Percentiles rank a stretch among this genome's conserved stretches.
Conservation (phyloP, 2,113 vertebrate species). For the Oncorhynchus nerka region DNA sequence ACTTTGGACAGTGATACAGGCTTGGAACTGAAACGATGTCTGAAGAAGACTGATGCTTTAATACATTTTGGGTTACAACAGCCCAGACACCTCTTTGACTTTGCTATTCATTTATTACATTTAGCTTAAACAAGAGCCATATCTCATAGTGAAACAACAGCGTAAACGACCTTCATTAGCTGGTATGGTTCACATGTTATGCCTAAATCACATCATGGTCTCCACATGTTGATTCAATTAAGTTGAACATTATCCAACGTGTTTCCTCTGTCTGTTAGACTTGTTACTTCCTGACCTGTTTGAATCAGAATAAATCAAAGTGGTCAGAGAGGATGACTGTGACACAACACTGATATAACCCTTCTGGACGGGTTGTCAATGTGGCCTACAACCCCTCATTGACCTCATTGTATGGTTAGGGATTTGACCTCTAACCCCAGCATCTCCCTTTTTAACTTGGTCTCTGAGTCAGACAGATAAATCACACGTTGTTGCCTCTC, state of each 20-base stretch:
- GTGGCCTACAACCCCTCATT: constrained; percentile 33
- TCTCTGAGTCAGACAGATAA: constrained; percentile 47
- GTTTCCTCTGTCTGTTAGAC: background rate
- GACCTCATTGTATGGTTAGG: constrained; percentile 14
- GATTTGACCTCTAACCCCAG: constrained; percentile 19
- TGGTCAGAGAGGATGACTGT: constrained; percentile 11
- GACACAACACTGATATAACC: constrained; percentile 25
- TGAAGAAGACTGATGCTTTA: background rate
- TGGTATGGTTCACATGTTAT: constrained; percentile 4
- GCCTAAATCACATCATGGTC: background rate
- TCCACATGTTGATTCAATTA: constrained; percentile 8
- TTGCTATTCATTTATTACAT: constrained; percentile 27
- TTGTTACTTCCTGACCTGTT: constrained; percentile 21
- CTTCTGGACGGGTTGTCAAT: constrained; percentile 29
- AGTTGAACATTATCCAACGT: background rate
- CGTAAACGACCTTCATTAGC: background rate
- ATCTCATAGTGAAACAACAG: background rate
- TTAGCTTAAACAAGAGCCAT: constrained; percentile 6
- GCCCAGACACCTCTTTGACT: constrained; percentile 11
- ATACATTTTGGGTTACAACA: constrained; percentile 2
- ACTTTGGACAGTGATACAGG: background rate
- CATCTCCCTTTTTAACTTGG: constrained; percentile 26
- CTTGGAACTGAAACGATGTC: constrained; percentile 3
- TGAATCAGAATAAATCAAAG: constrained; percentile 20
- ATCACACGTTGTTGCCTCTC: constrained; percentile 28